phyloP scores from a whole-genome alignment of 1,140 invertebrate species.

The Drosophila aff. region DNA sequence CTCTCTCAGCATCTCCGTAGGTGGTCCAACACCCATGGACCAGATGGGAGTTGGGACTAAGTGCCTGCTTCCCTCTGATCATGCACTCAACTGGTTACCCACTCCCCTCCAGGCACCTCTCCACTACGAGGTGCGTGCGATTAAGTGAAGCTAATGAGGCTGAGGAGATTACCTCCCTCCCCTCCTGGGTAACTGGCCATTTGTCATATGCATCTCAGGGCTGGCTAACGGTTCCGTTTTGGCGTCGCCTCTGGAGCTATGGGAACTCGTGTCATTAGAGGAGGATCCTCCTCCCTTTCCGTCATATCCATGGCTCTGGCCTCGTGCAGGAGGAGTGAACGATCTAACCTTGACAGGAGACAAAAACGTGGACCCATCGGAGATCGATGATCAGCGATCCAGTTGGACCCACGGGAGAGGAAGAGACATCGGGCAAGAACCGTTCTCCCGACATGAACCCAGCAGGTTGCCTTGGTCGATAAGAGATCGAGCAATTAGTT shows the following conservation, averaged over 20 bases:
- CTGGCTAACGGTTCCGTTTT: slow-evolving; percentile 38
- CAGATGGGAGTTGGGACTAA: slow-evolving; percentile 6
- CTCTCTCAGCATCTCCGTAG: slow-evolving; percentile 35
- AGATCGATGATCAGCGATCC: slow-evolving; percentile 48
- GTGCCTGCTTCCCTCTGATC: slow-evolving; percentile 18
- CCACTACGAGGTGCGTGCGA: slow-evolving; percentile 45
- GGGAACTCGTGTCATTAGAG: slow-evolving; percentile 70
- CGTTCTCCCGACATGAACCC: slow-evolving; percentile 39
- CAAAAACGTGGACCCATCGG: slow-evolving; percentile 65
- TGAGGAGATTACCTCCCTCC: neutral
- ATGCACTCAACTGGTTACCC: slow-evolving; percentile 4
- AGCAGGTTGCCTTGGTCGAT: slow-evolving; percentile 53
- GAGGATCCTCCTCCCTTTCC: neutral
- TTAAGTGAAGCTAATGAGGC: slow-evolving; percentile 37
- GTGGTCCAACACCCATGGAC: slow-evolving; percentile 50
- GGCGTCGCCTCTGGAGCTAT: slow-evolving; percentile 34
- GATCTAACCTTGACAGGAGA: slow-evolving; percentile 63
- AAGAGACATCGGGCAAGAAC: slow-evolving; percentile 20
- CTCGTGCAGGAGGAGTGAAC: slow-evolving; percentile 51
- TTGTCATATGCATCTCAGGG: slow-evolving; percentile 55
- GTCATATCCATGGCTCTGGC: slow-evolving; percentile 13
- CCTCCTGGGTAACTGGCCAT: slow-evolving; percentile 29
- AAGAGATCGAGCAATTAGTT: slow-evolving; percentile 66
- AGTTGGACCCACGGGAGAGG: slow-evolving; percentile 31
- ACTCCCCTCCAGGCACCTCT: neutral